These are phyloP conservation scores for Pionites leucogaster DNA, from an alignment of 2,113 vertebrate genomes.

Conservation along the genomic window DNA sequence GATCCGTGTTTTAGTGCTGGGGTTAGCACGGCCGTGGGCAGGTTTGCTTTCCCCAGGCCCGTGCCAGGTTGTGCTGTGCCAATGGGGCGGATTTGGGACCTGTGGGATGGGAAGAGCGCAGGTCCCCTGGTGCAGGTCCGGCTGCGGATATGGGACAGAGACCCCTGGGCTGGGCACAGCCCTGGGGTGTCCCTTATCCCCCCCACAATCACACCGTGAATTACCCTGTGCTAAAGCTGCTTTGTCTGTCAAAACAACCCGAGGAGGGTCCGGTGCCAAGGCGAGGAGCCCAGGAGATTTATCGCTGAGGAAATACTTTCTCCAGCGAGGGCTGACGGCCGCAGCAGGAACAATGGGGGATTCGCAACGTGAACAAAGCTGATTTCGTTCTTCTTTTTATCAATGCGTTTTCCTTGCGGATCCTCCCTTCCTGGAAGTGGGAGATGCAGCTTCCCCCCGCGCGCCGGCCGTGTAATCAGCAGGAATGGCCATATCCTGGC, in stretches of 20 bases:
- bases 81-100: neutral
- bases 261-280: conserved; percentile 62
- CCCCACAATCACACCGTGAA: rapidly evolving
- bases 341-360: conserved; percentile 85
- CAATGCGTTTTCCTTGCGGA: conserved; percentile 78
- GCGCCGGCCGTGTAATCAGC: conserved; percentile 70
- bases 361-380: conserved; percentile 72
- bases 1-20: neutral
- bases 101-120: rapidly evolving
- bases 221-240: neutral
- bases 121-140: neutral
- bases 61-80: rapidly evolving
- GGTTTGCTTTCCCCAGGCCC: neutral
- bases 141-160: rapidly evolving
- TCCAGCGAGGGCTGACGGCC: conserved; percentile 54
- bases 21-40: neutral
- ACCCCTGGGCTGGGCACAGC: neutral
- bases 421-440: conserved; percentile 88
- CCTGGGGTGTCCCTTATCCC: neutral
- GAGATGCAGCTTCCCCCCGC: conserved; percentile 68
- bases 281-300: conserved; percentile 79
- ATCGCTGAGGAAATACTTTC: conserved; percentile 84
- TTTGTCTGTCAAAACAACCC: conserved; percentile 73
- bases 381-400: conserved; percentile 74
- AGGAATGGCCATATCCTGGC: conserved; percentile 82